Evolutionary conservation across 1,140 invertebrate species (phyloP).

Genomic region (Adoxophyes honmai): DNA sequence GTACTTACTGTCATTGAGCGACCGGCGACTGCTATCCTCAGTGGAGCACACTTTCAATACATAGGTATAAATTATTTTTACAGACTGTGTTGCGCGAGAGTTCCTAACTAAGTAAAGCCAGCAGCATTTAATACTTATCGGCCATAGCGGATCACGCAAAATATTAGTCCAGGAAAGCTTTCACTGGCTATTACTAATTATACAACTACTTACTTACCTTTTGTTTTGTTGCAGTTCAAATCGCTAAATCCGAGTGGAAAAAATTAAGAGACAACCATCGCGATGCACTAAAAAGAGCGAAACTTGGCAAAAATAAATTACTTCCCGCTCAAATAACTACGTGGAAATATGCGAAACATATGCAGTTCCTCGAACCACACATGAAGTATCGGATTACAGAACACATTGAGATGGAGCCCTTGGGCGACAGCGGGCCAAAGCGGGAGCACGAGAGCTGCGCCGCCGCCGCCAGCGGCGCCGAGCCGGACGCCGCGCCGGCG

Average conservation of each 20-base stretch:
- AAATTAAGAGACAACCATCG: conserved; percentile 63
- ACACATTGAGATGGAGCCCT: conserved; percentile 55
- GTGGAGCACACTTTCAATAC: too few relatives aligned
- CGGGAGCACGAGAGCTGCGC: background rate
- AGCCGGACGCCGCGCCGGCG: too few relatives aligned
- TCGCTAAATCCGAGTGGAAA: conserved; percentile 62
- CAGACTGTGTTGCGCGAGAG: too few relatives aligned
- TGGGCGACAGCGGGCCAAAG: background rate
- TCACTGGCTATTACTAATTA: too few relatives aligned
- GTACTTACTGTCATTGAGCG: too few relatives aligned
- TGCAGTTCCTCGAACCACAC: conserved; percentile 66
- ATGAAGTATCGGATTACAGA: conserved; percentile 71
- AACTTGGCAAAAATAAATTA: conserved; percentile 63
- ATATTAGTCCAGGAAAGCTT: too few relatives aligned
- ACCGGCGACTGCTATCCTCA: too few relatives aligned
- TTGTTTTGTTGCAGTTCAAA: conserved; percentile 43
- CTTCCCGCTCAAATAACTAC: conserved; percentile 65
- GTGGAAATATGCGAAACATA: conserved; percentile 67
- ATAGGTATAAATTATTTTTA: too few relatives aligned
- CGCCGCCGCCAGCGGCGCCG: background rate
- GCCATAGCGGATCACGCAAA: too few relatives aligned
- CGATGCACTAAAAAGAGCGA: conserved; percentile 60
- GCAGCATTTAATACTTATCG: too few relatives aligned
- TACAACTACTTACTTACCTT: background rate
- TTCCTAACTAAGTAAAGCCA: too few relatives aligned